phyloP scores from a whole-genome alignment of 2,113 vertebrate species.

The Hemiscyllium ocellatum region DNA sequence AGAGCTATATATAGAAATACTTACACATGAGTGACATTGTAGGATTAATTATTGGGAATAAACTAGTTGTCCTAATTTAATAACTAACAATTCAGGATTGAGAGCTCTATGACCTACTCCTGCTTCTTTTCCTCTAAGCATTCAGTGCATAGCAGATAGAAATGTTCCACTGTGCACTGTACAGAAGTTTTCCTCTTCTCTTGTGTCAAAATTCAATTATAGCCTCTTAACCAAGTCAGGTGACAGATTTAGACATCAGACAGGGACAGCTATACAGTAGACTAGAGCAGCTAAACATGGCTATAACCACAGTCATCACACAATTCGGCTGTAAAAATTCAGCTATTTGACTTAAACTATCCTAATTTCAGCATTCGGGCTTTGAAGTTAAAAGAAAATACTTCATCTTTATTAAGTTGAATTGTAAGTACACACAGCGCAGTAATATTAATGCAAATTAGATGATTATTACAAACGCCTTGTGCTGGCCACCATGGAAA shows the following conservation, averaged over 20 bases:
- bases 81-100: not conserved
- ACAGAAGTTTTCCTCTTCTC: not conserved
- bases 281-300: not conserved
- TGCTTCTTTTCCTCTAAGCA: not conserved
- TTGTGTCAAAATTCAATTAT: not conserved
- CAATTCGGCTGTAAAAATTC: not conserved
- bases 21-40: not conserved
- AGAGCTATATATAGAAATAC: not conserved
- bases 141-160: not conserved
- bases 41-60: not conserved
- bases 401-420: not conserved
- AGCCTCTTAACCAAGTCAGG: not conserved
- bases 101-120: not conserved
- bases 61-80: not conserved
- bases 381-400: not conserved
- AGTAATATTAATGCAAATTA: not conserved
- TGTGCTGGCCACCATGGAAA: not conserved
- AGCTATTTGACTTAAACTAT: not conserved
- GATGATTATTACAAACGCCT: not conserved
- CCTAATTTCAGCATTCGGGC: not conserved
- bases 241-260: not conserved
- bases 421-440: not conserved
- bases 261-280: not conserved
- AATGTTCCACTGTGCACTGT: too few relatives aligned
- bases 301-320: not conserved